Evolutionary conservation across 37 sponge, comb jelly and placozoan species (phyloP).

Genomic region (Ephydatia muelleri): DNA sequence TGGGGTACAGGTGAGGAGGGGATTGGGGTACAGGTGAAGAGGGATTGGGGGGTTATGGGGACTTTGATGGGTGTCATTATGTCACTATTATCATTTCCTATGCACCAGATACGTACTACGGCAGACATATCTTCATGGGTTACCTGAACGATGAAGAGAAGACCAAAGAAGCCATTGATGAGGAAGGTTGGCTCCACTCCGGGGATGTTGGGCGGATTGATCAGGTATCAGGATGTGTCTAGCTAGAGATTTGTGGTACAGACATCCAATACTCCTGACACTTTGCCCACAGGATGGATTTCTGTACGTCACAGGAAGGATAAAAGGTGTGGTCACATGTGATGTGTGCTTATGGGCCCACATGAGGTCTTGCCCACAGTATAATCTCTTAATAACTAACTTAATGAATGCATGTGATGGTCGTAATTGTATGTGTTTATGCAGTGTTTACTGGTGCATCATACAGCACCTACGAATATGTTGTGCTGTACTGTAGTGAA

Average conservation of each 20-base stretch:
- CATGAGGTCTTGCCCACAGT: no score
- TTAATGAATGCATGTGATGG: no score
- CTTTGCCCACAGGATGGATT: slow-evolving; percentile 43
- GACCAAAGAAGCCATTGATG: slow-evolving; percentile 82
- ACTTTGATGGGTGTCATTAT: background rate
- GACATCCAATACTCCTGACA: background rate
- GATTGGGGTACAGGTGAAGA: no score
- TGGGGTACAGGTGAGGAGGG: no score
- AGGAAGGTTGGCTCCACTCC: slow-evolving; percentile 92
- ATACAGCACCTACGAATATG: no score
- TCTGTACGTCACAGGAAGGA: slow-evolving; percentile 72
- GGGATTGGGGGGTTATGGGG: no score
- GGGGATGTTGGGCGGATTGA: slow-evolving; percentile 89
- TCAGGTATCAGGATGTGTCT: slow-evolving; percentile 3
- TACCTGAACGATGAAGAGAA: slow-evolving; percentile 88
- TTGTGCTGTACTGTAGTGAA: no score
- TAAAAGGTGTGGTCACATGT: slow-evolving; percentile 51
- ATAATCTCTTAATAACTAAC: no score
- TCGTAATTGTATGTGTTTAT: no score
- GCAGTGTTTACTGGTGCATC: no score
- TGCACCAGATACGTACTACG: slow-evolving; percentile 67
- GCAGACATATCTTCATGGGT: slow-evolving; percentile 95
- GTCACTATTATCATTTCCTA: background rate
- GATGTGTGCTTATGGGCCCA: background rate
- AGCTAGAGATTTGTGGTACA: background rate